These are phyloP conservation scores for Harpagifer antarcticus DNA, from an alignment of 2,797 vertebrate genomes.

Conservation along the genomic window DNA sequence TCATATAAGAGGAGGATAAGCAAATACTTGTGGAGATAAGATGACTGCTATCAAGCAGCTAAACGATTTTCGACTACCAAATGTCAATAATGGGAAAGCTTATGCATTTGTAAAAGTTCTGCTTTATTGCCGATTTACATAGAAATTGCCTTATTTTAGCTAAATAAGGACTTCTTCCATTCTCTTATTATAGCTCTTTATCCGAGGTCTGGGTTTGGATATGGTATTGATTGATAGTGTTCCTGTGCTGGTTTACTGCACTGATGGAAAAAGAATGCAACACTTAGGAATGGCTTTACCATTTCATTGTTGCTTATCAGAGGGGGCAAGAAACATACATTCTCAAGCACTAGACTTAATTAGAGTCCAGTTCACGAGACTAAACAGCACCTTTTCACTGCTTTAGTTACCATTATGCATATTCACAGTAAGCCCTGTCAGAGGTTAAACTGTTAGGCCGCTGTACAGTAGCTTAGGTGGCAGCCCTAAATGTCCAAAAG, in stretches of 20 bases:
- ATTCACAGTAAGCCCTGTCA: not conserved
- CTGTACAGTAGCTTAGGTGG: too few relatives aligned
- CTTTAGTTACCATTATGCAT: not conserved
- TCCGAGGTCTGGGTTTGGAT: conserved; percentile 69
- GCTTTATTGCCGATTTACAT: conserved; percentile 99
- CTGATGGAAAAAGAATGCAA: conserved; percentile 43
- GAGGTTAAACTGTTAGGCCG: too few relatives aligned
- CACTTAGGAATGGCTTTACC: conserved; percentile 38
- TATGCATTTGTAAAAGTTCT: conserved; percentile 96
- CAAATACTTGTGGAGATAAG: conserved; percentile 95
- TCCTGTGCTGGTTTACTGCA: conserved; percentile 25
- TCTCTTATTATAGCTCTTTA: conserved; percentile 73
- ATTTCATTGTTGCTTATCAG: conserved; percentile 23
- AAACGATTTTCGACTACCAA: conserved; percentile 93
- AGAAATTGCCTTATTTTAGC: conserved; percentile 99
- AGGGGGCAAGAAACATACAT: not conserved
- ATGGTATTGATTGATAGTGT: conserved; percentile 62
- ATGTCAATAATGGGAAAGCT: conserved; percentile 95
- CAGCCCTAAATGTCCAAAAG: too few relatives aligned
- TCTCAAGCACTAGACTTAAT: not conserved
- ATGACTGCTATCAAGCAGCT: conserved; percentile 95
- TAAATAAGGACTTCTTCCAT: conserved; percentile 87
- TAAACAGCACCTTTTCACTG: not conserved
- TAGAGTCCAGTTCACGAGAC: not conserved
- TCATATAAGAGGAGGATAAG: conserved; percentile 95